Evolutionary conservation across 2,797 vertebrate species (phyloP).

Genomic region (Sebastolobus altivelis): DNA sequence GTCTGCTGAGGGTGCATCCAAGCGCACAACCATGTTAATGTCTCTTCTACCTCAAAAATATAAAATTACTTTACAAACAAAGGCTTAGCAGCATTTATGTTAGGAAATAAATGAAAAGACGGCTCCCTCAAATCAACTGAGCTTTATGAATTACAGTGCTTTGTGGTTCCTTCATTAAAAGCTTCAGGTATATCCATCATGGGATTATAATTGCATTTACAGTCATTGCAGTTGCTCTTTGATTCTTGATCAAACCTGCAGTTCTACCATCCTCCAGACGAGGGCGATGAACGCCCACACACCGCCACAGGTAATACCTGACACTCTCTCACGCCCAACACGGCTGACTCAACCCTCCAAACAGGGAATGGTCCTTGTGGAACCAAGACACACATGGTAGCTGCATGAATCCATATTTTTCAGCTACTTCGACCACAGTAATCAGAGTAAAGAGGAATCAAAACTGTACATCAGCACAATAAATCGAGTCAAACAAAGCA

Average conservation of each 20-base stretch:
- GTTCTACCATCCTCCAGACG: constrained; percentile 75
- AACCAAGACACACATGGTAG: constrained; percentile 91
- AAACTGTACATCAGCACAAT: constrained; percentile 4
- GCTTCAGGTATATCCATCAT: constrained; percentile 26
- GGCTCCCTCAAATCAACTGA: background rate
- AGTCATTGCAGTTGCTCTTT: constrained; percentile 8
- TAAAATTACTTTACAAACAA: constrained; percentile 11
- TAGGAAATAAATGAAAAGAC: constrained; percentile 20
- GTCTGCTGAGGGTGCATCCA: background rate
- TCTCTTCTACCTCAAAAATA: background rate
- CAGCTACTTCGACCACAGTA: constrained; percentile 19
- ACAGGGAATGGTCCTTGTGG: constrained; percentile 88
- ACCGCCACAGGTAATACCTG: constrained; percentile 74
- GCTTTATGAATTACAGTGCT: constrained; percentile 7
- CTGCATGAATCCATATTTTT: constrained; percentile 73
- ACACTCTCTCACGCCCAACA: constrained; percentile 46
- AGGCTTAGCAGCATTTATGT: background rate
- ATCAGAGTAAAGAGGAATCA: constrained; percentile 10
- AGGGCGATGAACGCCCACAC: constrained; percentile 78
- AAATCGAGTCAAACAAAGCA: constrained; percentile 8
- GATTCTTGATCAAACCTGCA: constrained; percentile 56
- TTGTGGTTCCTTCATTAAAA: constrained; percentile 37
- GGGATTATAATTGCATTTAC: constrained; percentile 3
- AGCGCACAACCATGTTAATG: background rate
- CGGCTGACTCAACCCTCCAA: constrained; percentile 61